Evolutionary conservation across 2,888 invertebrate species (phyloP), one percentile per base, ranked within the genome.

Genomic region (Liposcelis brunnea): DNA sequence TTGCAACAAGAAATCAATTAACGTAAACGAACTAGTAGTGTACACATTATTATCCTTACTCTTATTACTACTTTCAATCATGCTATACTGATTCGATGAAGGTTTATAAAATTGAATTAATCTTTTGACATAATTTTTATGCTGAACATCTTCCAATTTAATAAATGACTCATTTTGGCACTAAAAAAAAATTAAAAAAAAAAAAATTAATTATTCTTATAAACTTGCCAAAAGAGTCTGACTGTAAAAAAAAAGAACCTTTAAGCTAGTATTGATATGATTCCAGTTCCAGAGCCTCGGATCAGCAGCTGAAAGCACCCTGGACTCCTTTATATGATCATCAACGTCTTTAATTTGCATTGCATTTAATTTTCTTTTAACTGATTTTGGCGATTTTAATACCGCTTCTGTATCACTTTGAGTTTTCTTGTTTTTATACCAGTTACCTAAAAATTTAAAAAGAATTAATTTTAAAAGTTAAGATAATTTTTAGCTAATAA

Each of bases 231-330:
- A 5, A 12, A 45, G 37, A 43, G 40, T 26, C 16, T 36, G 35
- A 31, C 42, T 34, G 7, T 11, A 18, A 47, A 49, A 15, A 34
- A 18, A 38, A 44, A 55, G 56, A 65, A 81, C 83, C 72, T 80
- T 81, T 21, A 90, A 66, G 55, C 89, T 74, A 35, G 84, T 77
- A 49, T 80, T 72, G 49, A 94, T 80, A n/a, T 87, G 71, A 55
- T 84, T 81, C 93, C 93, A 94, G 60, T 93, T 82, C 94, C 94
- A 94, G 1, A 76, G 72, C 48, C 75, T 75, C 3, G 81, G 81
- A 56, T 89, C 89, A 54, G 84, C 81, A 48, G 77, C 74, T 46
- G 72, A 69, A 54, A 89, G 68, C 2, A 94, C 90, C 51, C 81
- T 75, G 2, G 87, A 82, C 52, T 89, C 84, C 55, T 79, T 77